Evolutionary conservation across 2,113 vertebrate genomes (phyloP).

Genomic region (Odontesthes bonariensis): DNA sequence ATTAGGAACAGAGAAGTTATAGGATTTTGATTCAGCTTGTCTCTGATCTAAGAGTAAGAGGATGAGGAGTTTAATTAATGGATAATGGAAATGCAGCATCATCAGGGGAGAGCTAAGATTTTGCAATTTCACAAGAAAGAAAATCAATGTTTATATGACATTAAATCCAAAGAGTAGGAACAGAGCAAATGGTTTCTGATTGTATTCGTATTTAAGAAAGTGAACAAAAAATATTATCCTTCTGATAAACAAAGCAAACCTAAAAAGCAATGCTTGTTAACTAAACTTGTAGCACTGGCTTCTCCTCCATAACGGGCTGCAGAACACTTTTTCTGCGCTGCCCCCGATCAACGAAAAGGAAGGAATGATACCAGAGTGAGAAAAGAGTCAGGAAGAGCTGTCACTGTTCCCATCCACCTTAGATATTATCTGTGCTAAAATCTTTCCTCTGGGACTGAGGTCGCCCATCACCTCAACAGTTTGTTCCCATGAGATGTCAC

Average conservation of each 20-base stretch:
- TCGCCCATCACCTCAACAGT: slow-evolving; percentile 67
- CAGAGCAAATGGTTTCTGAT: slow-evolving; percentile 2
- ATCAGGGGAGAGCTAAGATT: slow-evolving; percentile 13
- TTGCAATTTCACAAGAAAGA: slow-evolving; percentile 25
- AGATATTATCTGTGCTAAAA: slow-evolving; percentile 65
- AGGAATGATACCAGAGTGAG: slow-evolving; percentile 64
- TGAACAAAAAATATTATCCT: slow-evolving; percentile 8
- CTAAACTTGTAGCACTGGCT: neutral
- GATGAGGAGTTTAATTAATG: slow-evolving; percentile 41
- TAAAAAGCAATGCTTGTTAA: no score
- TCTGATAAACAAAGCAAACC: neutral
- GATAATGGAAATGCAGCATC: slow-evolving; percentile 23
- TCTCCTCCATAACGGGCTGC: neutral
- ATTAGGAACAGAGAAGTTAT: slow-evolving; percentile 40
- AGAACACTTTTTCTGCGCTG: slow-evolving; percentile 48
- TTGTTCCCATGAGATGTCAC: slow-evolving; percentile 68
- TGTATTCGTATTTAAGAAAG: slow-evolving; percentile 8
- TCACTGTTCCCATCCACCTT: slow-evolving; percentile 61
- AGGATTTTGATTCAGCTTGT: slow-evolving; percentile 43
- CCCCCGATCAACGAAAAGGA: slow-evolving; percentile 60
- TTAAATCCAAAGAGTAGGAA: slow-evolving; percentile 18
- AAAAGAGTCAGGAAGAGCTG: slow-evolving; percentile 75
- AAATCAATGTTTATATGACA: slow-evolving; percentile 21
- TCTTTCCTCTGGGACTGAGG: slow-evolving; percentile 69
- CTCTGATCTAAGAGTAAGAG: slow-evolving; percentile 43